Evolutionary conservation across 2,797 vertebrate species (phyloP).

Genomic region (Sebastes ruberrimus): DNA sequence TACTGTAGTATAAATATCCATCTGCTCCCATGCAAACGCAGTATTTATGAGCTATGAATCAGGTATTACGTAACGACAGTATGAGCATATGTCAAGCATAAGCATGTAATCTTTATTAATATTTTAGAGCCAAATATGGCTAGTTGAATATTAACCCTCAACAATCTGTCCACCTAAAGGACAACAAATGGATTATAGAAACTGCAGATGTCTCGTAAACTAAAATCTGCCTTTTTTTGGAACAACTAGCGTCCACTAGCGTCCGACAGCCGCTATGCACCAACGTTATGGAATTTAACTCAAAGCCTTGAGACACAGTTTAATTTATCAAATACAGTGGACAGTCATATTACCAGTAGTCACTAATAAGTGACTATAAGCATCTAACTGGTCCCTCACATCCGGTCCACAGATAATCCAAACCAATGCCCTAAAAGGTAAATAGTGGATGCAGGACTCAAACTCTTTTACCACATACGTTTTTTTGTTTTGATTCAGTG

Average conservation of each 20-base stretch:
- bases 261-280: background rate
- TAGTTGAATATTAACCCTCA: background rate
- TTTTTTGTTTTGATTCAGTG: background rate
- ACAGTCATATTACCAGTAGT: background rate
- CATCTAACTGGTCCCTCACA: background rate
- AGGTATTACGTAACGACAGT: conserved; percentile 14
- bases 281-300: background rate
- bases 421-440: background rate
- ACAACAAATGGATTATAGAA: background rate
- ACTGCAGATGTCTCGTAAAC: background rate
- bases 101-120: conserved; percentile 1
- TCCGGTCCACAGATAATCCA: background rate
- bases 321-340: background rate
- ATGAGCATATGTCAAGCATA: background rate
- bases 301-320: background rate
- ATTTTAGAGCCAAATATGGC: conserved; percentile 7
- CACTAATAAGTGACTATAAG: background rate
- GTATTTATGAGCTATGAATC: conserved; percentile 15
- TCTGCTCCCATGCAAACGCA: conserved; percentile 4
- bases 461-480: background rate
- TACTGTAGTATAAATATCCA: conserved; percentile 17
- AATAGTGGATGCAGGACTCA: background rate
- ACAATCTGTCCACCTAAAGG: background rate
- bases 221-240: background rate
- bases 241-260: background rate